phyloP scores from a whole-genome alignment of 1,140 invertebrate species.

The Colletes latitarsis region DNA sequence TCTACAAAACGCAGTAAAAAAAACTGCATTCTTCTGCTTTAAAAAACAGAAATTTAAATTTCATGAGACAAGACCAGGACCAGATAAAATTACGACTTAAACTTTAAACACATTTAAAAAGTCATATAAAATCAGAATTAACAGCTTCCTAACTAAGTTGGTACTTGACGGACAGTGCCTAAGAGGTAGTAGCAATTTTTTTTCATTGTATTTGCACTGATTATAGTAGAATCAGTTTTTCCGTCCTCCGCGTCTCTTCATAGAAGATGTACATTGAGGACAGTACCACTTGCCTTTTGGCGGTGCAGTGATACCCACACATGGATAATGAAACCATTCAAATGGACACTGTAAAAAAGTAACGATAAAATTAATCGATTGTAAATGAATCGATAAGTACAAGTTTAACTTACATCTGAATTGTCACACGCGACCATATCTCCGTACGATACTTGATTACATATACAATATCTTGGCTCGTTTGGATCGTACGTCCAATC shows the following conservation, averaged over 20 bases:
- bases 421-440: conserved; percentile 99
- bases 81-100: conserved; percentile 55
- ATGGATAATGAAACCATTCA: conserved; percentile 99
- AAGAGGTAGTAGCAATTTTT: conserved; percentile 75
- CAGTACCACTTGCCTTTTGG: conserved; percentile 99
- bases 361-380: neutral
- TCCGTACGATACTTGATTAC: conserved; percentile 98
- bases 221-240: conserved; percentile 83
- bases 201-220: conserved; percentile 55
- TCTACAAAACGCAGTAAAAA: conserved; percentile 54
- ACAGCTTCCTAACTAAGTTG: conserved; percentile 68
- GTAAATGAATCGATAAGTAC: neutral
- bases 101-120: conserved; percentile 66
- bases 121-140: conserved; percentile 69
- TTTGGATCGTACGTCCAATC: conserved; percentile 95
- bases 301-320: conserved; percentile 96
- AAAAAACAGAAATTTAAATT: conserved; percentile 36
- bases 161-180: conserved; percentile 72
- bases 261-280: conserved; percentile 94
- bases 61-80: conserved; percentile 44
- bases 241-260: conserved; percentile 90
- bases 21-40: conserved; percentile 37
- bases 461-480: conserved; percentile 98
- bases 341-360: conserved; percentile 91
- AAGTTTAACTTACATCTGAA: conserved; percentile 88